Evolutionary conservation across 2,797 vertebrate species (phyloP).

Genomic region (Graptemys geographica): DNA sequence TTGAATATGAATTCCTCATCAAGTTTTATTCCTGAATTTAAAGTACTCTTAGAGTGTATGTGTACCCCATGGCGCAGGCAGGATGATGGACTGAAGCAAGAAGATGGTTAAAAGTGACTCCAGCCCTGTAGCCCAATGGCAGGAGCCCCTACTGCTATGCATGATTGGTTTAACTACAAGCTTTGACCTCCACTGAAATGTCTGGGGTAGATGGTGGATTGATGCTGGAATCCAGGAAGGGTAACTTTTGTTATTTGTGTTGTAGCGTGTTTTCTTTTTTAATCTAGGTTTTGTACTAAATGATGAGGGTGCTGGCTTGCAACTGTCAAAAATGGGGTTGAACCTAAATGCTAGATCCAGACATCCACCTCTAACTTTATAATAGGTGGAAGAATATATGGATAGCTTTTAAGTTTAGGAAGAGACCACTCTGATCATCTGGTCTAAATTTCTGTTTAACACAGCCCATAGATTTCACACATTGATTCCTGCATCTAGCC

Average conservation of each 20-base stretch:
- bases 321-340: background rate
- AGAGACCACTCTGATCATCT: background rate
- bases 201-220: background rate
- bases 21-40: slow-evolving; percentile 70
- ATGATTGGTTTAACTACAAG: fast-evolving
- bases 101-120: slow-evolving; percentile 22
- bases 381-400: background rate
- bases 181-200: background rate
- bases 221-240: background rate
- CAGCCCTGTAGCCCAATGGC: background rate
- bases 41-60: slow-evolving; percentile 53
- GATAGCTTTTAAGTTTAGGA: background rate
- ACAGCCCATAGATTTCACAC: background rate
- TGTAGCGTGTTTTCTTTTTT: background rate
- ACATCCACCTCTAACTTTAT: background rate
- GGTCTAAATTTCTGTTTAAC: background rate
- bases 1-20: slow-evolving; percentile 72
- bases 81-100: slow-evolving; percentile 22
- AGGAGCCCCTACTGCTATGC: background rate
- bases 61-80: background rate
- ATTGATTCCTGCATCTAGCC: background rate
- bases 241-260: fast-evolving
- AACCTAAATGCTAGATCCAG: background rate
- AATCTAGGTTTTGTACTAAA: background rate
- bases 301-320: background rate